Conservation (phyloP, 1,140 invertebrate species). For the Tetramorium parvispinum region DNA sequence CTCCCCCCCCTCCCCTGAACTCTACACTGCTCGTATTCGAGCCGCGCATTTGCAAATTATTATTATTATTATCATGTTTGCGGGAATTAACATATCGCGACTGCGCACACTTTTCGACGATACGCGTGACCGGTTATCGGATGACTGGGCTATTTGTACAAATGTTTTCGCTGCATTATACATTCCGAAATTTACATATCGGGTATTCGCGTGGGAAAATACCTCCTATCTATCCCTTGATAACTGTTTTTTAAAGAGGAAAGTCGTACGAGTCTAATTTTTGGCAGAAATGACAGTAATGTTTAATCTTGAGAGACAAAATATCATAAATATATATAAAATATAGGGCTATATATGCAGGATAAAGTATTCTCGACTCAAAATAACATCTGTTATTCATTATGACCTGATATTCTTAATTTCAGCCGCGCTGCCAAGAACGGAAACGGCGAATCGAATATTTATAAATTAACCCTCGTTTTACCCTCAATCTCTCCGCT, state of each 20-base stretch:
- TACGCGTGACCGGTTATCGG: conserved; percentile 38
- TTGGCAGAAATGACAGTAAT: not conserved
- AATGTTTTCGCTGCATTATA: conserved; percentile 46
- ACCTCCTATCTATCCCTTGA: not conserved
- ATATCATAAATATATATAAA: not conserved
- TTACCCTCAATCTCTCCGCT: not conserved
- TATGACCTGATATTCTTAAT: not conserved
- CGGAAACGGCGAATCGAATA: conserved; percentile 21
- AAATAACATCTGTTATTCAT: conserved; percentile 27
- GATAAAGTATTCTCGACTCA: not conserved
- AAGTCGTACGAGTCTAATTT: not conserved
- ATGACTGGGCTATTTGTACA: conserved; percentile 35
- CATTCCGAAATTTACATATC: conserved; percentile 37
- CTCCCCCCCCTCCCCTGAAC: too few relatives aligned
- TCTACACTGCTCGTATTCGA: not conserved
- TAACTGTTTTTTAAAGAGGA: not conserved
- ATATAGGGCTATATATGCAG: not conserved
- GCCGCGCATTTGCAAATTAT: not conserved
- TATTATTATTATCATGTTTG: conserved; percentile 35
- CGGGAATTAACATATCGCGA: conserved; percentile 56
- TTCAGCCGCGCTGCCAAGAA: not conserved
- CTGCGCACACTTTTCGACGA: conserved; percentile 27
- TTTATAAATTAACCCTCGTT: conserved; percentile 30
- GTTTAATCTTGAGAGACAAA: not conserved
- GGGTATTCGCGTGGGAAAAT: not conserved